Conservation (phyloP, 1,140 invertebrate genomes). For the Rhagoletis zephyria region DNA sequence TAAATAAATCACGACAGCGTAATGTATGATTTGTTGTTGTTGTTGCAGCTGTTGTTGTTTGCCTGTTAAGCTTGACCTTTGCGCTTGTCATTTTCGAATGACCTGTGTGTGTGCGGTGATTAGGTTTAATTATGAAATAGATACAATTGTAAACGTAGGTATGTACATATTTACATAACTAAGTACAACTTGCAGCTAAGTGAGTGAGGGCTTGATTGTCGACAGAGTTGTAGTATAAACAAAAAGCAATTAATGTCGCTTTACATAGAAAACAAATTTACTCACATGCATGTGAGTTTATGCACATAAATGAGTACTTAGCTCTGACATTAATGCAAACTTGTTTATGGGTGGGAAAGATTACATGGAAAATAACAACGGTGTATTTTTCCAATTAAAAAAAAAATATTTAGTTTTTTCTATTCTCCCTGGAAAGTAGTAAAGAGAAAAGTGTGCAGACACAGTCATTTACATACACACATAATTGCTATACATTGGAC, state of each 20-base stretch:
- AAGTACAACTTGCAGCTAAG: background rate
- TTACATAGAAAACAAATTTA: background rate
- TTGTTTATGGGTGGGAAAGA: too few relatives aligned
- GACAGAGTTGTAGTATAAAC: background rate
- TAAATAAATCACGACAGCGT: conserved; percentile 25
- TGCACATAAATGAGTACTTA: too few relatives aligned
- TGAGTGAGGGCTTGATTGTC: background rate
- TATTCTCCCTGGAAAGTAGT: too few relatives aligned
- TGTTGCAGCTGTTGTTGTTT: background rate
- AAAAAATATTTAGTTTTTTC: too few relatives aligned
- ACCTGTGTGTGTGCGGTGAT: background rate
- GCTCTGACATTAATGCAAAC: too few relatives aligned
- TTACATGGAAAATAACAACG: too few relatives aligned
- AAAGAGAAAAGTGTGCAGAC: too few relatives aligned
- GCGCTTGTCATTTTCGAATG: conserved; percentile 7
- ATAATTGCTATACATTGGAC: too few relatives aligned
- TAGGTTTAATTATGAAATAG: conserved; percentile 35
- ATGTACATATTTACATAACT: background rate
- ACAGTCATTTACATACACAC: too few relatives aligned
- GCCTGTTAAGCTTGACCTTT: conserved; percentile 29
- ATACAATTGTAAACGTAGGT: background rate
- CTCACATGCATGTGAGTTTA: background rate
- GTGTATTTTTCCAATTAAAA: too few relatives aligned
- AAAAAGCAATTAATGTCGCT: conserved; percentile 20
- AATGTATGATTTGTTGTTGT: background rate